phyloP scores from a whole-genome alignment of 2,888 invertebrate genomes.

The Drosophila conformis region DNA sequence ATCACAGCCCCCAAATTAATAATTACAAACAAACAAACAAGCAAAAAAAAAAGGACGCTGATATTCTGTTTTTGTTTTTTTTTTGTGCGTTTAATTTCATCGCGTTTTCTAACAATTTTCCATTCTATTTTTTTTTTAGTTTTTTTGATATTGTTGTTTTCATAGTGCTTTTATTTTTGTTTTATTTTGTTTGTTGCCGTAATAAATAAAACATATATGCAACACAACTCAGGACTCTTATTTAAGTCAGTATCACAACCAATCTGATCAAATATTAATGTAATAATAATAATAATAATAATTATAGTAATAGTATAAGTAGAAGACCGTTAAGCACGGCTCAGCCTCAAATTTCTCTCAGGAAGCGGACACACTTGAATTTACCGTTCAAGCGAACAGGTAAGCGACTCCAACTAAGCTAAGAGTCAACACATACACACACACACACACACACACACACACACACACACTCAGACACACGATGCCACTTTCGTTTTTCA shows the following conservation, averaged over 20 bases:
- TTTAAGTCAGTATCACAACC: background rate
- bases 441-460: background rate
- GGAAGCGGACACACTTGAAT: conserved; percentile 15
- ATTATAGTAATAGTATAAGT: conserved; percentile 3
- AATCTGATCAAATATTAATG: background rate
- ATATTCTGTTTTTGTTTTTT: background rate
- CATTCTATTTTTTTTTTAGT: background rate
- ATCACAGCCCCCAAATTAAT: conserved; percentile 2
- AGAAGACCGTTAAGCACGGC: conserved; percentile 10
- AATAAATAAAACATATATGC: background rate
- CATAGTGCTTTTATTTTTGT: conserved; percentile 21
- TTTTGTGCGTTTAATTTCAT: conserved; percentile 11
- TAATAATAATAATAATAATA: conserved; percentile 5
- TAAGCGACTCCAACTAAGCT: conserved; percentile 35
- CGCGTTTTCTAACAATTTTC: background rate
- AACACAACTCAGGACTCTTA: background rate
- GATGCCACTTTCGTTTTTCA: background rate
- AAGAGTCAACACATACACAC: background rate
- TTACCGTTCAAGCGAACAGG: conserved; percentile 33
- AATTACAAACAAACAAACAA: background rate
- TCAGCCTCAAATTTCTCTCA: conserved; percentile 23
- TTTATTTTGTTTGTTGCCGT: conserved; percentile 5
- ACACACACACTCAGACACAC: background rate
- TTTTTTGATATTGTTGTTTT: conserved; percentile 17
- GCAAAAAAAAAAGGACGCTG: conserved; percentile 4